A percentile compares a stretch with the other conserved stretches of the same genome.
Evolutionary conservation across 2,888 invertebrate genomes (phyloP).

Genomic region (Antheraea yamamai): DNA sequence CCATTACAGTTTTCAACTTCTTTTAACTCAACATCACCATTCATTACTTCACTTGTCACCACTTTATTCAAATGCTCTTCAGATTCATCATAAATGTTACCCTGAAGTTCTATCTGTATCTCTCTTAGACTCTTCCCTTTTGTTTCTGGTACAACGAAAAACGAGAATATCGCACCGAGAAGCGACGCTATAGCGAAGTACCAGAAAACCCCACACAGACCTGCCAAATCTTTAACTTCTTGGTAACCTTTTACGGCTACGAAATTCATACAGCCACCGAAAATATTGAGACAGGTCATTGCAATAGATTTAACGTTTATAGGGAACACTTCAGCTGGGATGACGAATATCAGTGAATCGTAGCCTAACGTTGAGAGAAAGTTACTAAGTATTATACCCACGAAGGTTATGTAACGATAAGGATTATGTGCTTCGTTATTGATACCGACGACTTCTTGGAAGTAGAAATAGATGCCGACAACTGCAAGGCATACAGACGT

Average conservation of each 20-base stretch:
- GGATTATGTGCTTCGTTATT: constrained; percentile 42
- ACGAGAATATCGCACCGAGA: constrained; percentile 73
- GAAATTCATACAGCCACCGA: constrained; percentile 75
- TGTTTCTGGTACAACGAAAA: constrained; percentile 79
- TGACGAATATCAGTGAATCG: constrained; percentile 73
- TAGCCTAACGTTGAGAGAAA: constrained; percentile 68
- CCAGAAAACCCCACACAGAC: constrained; percentile 77
- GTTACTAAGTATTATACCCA: constrained; percentile 62
- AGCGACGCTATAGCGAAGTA: constrained; percentile 72
- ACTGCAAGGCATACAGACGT: constrained; percentile 47
- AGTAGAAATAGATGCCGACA: constrained; percentile 66
- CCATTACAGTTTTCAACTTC: constrained; percentile 11
- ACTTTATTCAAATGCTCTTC: constrained; percentile 35
- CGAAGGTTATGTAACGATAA: constrained; percentile 61
- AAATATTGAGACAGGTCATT: constrained; percentile 72
- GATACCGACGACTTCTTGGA: constrained; percentile 50
- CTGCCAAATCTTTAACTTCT: constrained; percentile 66
- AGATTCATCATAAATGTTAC: constrained; percentile 46
- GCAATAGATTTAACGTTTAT: constrained; percentile 81
- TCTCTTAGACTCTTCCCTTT: constrained; percentile 80
- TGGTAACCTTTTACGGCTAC: constrained; percentile 77
- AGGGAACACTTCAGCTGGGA: constrained; percentile 82
- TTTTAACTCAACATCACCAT: constrained; percentile 25
- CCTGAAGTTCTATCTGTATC: constrained; percentile 78
- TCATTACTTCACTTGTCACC: constrained; percentile 16